Base-by-base conservation (phyloP, 2,888 invertebrate species). In the Parnassius apollo region DNA sequence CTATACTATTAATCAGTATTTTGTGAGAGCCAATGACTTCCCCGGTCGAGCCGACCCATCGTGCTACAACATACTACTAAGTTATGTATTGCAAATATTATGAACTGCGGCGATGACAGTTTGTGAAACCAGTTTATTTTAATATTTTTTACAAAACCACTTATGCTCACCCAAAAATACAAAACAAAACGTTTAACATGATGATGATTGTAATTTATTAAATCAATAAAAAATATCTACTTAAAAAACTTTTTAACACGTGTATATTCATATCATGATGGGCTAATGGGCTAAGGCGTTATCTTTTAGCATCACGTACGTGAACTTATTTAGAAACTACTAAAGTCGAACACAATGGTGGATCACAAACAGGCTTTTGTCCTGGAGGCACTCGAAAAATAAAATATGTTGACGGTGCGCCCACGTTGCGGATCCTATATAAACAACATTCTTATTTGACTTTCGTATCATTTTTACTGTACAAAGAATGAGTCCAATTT, bases 361-460 rank as follows among this genome's bases (percentile, higher is more conserved):
- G 70, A 78, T 78, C 82, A 80, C 82, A 82, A 86, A 81, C 75
- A 76, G 69, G 72, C 78, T 76, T 81, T 85, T 82, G 81, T 82
- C 75, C 73, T 68, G 71, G 68, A 68, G 71, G 73, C 81, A 60
- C 64, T 64, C 57, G 57, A 64, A 83, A 85, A 86, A 88, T 85
- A 87, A 85, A 86, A 85, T 80, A 82, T 82, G 82, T 78, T 73
- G 76, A 81, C 76, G 72, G 73, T 75, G 69, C 75, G 70, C 74
- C 73, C 69, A 74, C 73, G 71, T 69, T 69, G 70, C 71, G 42
- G 62, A 64, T 75, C 75, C 78, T 77, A 75, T 74, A 69, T 69
- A 75, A 78, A 77, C 68, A 75, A 77, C 68, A 75, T 51, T 67
- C 61, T 58, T 69, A 66, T 69, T 72, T 69, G 68, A 67, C 68